Base-by-base conservation (phyloP, 2,113 vertebrate species). In the Oreotrochilus melanogaster region DNA sequence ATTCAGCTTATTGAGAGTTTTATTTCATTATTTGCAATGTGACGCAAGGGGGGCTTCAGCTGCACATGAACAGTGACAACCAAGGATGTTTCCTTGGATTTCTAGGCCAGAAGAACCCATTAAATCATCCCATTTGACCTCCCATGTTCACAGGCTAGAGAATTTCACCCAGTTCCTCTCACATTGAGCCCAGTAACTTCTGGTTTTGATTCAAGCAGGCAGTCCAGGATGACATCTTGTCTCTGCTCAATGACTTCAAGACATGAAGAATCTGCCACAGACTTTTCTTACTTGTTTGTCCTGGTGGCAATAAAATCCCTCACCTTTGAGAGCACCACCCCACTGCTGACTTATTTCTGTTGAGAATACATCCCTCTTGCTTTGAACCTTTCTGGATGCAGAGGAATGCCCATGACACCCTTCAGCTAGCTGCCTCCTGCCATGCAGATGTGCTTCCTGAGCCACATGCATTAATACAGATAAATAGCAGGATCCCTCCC, bases 1-100 rank as follows among this genome's bases (percentile, higher is more conserved):
- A 96, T 97, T 92, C 95, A 95, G 88, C 82, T 93, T 86, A 93
- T 94, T 94, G 92, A 90, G 93, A 80, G 83, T 70, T 93, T 90
- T 43, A 58, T 78, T 92, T 88, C 76, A 43, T 83, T 92, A 94
- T 91, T 80, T 78, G 91, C 86, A 74, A 51, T 19, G 14, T 47
- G 78, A 70, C 33, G 14, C 1, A 39, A 84, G 35, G 50, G 86
- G 95, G 83, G 61, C 80, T 96, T 86, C 3, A 0, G 89, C 81
- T 66, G n/a, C 56, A 5, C 65, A 48, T 24, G 54, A 78, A 71
- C 45, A 43, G 62, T 1, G 0, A 57, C 8, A 4, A 81, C 66
- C 45, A 35, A 53, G 58, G 96, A 91, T 78, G 22, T 95, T 93
- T 87, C 78, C 0, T 0, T 67, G 78, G 14, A 25, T 85, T 91